Base-by-base conservation (phyloP, 2,113 vertebrate species). In the Indicator indicator region DNA sequence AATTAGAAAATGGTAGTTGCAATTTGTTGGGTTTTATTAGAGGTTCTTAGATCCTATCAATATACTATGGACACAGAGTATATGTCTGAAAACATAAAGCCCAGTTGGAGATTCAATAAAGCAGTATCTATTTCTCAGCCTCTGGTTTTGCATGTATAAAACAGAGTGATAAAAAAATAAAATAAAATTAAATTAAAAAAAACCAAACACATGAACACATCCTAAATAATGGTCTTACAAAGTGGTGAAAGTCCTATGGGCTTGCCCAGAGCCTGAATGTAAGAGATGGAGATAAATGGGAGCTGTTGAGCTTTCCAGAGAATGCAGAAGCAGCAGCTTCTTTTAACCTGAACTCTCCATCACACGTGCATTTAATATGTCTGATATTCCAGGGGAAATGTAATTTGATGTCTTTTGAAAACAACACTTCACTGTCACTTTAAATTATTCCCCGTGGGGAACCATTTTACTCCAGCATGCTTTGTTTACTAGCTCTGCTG, bases 401-500 rank as follows among this genome's bases (percentile, higher is more conserved):
- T 75, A 79, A 95, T 84, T 78, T 88, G 54, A 91, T 52, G 68
- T 50, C 87, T 95, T 92, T 62, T 86, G 88, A 96, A 97, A 91
- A 88, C 89, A 93, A 78, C 52, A 68, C 55, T 91, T 92, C 73
- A 40, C 75, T 69, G 54, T 54, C 83, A 92, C 75, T 95, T 95
- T 83, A 88, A 94, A 95, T 95, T 81, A 86, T 86, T 94, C 86
- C 89, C 92, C 56, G 67, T 54, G 67, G 93, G 94, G 87, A n/a
- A 88, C 58, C 55, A 93, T 91, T 95, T 96, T 89, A 86, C 55
- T 90, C 64, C 74, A 84, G 28, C 10, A 26, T 27, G 33, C 65
- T 96, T 95, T 96, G 91, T 95, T 96, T 97, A 89, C 81, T 52
- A 48, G 59, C 78, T 94, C 69, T 75, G 46, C 65, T 94, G 88